A percentile compares a stretch with the other conserved stretches of the same genome.
phyloP scores from a whole-genome alignment of 2,888 invertebrate genomes.

The Cyrtodaria siliqua region DNA sequence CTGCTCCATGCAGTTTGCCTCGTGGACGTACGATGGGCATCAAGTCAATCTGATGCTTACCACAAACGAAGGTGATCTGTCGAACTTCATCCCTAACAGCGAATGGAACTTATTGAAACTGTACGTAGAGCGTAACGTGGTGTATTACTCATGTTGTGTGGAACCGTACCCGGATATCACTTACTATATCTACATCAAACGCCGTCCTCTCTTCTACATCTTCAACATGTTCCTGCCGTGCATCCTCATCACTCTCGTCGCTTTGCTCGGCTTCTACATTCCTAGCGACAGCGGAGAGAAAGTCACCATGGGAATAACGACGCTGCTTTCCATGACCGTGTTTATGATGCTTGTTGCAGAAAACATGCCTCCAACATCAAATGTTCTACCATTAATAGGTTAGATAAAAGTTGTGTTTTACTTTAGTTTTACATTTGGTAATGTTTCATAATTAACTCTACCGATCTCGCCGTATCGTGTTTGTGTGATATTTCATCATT shows the following conservation, averaged over 20 bases:
- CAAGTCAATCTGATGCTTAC: slow-evolving; percentile 84
- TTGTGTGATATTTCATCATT: too few species aligned
- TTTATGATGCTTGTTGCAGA: slow-evolving; percentile 88
- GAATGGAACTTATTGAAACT: slow-evolving; percentile 92
- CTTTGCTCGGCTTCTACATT: slow-evolving; percentile 88
- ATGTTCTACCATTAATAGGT: slow-evolving; percentile 88
- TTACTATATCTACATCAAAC: slow-evolving; percentile 86
- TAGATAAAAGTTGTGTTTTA: slow-evolving; percentile 39
- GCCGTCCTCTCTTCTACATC: slow-evolving; percentile 88
- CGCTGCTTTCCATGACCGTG: slow-evolving; percentile 88
- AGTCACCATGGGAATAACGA: slow-evolving; percentile 88
- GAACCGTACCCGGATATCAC: slow-evolving; percentile 87
- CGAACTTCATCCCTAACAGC: slow-evolving; percentile 96
- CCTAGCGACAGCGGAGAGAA: slow-evolving; percentile 88
- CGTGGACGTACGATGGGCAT: slow-evolving; percentile 88
- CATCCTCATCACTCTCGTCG: slow-evolving; percentile 87
- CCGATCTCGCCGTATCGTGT: too few species aligned
- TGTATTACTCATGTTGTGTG: slow-evolving; percentile 87
- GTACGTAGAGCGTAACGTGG: slow-evolving; percentile 86
- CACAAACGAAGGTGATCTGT: slow-evolving; percentile 93
- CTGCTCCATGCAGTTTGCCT: slow-evolving; percentile 88
- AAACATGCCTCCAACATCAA: slow-evolving; percentile 88
- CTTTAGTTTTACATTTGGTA: too few species aligned
- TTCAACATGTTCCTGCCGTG: slow-evolving; percentile 88
- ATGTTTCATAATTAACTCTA: too few species aligned